These are phyloP conservation scores for Semnornis frantzii DNA, from an alignment of 2,113 vertebrate species.

Conservation along the genomic window DNA sequence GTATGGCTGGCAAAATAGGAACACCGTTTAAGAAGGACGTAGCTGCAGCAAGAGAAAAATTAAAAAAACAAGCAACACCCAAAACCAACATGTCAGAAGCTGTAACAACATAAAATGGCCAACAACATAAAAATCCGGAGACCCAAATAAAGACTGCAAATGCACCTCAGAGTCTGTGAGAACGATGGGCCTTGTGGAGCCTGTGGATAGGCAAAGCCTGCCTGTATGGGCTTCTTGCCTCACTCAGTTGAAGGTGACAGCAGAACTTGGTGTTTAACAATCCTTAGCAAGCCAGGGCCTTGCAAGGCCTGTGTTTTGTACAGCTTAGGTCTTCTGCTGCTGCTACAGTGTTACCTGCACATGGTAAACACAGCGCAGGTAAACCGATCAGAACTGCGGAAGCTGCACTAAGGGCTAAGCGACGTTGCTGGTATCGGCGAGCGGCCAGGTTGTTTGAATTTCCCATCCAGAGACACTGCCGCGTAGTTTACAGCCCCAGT, in stretches of 20 bases:
- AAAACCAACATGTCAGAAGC: background rate
- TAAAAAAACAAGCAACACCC: background rate
- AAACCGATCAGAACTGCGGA: background rate
- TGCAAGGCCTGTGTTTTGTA: background rate
- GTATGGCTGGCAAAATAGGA: background rate
- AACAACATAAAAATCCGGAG: no score
- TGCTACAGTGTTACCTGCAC: no score
- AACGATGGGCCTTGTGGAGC: background rate
- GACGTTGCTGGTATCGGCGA: fast-evolving
- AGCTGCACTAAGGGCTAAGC: fast-evolving
- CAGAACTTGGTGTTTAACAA: background rate
- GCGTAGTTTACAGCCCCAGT: fast-evolving
- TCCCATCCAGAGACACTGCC: background rate
- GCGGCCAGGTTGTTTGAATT: no score
- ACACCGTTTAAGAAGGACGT: background rate
- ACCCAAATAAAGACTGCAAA: background rate
- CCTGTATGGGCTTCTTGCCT: fast-evolving
- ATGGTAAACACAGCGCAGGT: fast-evolving
- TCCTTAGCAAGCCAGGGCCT: background rate
- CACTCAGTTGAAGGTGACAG: background rate
- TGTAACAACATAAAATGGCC: background rate
- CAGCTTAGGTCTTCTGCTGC: background rate
- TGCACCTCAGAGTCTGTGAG: fast-evolving
- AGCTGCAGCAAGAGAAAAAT: background rate
- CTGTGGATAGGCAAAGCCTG: background rate